Evolutionary conservation across 2,888 invertebrate species (phyloP), one percentile per base, ranked within the genome.

Genomic region (Pyralis farinalis): DNA sequence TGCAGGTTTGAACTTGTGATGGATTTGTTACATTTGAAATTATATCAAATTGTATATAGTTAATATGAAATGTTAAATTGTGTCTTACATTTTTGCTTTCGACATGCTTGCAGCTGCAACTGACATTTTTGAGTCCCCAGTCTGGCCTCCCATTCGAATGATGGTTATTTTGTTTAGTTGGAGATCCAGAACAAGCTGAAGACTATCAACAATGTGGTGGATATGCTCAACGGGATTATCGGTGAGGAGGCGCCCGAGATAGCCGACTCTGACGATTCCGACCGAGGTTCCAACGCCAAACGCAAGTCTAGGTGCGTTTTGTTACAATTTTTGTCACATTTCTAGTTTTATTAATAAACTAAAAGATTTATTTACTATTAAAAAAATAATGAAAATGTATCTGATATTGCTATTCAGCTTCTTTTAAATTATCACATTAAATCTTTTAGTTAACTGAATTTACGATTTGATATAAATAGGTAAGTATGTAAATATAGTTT

Each of bases 201-300:
- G 81, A 95, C 96, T 0, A 95, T 96, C 71, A 93, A 93, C 79
- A 95, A 95, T 76, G 96, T 96, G 12, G 95, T 97, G 63, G 96
- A 96, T 67, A 96, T 96, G 94, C 89, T 97, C 60, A 94, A 94
- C 45, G 94, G 94, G 25, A 94, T 96, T 66, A 95, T 96, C 61
- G 95, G 95, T 0, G 95, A 95, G 58, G 94, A 93, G 53, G 83
- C 76, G 1, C 63, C 58, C 1, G 76, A 78, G 28, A 35, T 58
- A 1, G 53, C 27, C 1, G 73, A 72, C 1, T 56, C 63, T 0
- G 82, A 79, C 1, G 74, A 73, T 9, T 58, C 77, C 0, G 82
- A 82, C 0, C 71, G 73, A 4, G 46, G 40, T 27, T 53, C 70
- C 42, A 87, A 39, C 28, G 53, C 70, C 42, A 87, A 84, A 44